Evolutionary conservation across 2,888 invertebrate genomes (phyloP).

Genomic region (Dynastes grantii): DNA sequence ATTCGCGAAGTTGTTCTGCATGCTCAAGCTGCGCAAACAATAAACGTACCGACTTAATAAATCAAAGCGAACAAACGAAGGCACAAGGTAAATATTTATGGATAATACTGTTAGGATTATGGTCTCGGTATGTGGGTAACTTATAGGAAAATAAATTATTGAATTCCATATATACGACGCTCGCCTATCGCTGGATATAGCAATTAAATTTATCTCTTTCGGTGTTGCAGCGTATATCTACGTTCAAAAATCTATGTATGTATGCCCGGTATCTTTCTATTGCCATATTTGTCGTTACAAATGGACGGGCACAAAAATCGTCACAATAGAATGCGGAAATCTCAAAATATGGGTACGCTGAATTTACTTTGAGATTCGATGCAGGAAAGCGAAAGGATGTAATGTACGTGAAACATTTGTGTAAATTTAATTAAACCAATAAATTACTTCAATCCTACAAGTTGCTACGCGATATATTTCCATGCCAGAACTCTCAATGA

Average conservation of each 20-base stretch:
- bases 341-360: not conserved
- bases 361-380: not conserved
- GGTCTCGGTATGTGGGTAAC: slow-evolving; percentile 35
- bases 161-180: slow-evolving; percentile 35
- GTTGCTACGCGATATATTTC: not conserved
- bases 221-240: slow-evolving; percentile 9
- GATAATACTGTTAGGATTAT: slow-evolving; percentile 40
- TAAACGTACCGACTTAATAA: slow-evolving; percentile 28
- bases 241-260: slow-evolving; percentile 26
- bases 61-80: slow-evolving; percentile 23
- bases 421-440: too few relatives aligned
- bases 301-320: slow-evolving; percentile 18
- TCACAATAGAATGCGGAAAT: slow-evolving; percentile 20
- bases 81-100: slow-evolving; percentile 44
- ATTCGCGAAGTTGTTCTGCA: slow-evolving; percentile 32
- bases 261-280: slow-evolving; percentile 30
- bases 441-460: not conserved
- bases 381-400: not conserved
- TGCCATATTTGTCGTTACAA: slow-evolving; percentile 21
- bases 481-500: too few relatives aligned
- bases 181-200: slow-evolving; percentile 22
- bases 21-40: slow-evolving; percentile 27
- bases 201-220: slow-evolving; percentile 44
- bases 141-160: slow-evolving; percentile 39
- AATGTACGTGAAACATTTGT: too few relatives aligned